Evolutionary conservation across 1,140 invertebrate genomes (phyloP).

Genomic region (Saccostrea echinata): DNA sequence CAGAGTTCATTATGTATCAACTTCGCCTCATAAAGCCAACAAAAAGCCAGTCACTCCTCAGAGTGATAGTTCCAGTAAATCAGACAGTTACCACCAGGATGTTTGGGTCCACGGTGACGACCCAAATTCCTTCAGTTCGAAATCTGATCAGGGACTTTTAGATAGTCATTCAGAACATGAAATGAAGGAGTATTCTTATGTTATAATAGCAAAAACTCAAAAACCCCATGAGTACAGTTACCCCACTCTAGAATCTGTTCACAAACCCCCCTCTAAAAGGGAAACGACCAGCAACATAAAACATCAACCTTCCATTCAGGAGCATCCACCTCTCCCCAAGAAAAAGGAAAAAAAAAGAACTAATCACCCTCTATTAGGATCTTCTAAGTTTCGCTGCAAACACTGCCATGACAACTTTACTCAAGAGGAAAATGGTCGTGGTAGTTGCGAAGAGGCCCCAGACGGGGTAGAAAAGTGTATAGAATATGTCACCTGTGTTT

Average conservation of each 20-base stretch:
- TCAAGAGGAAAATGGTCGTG: slow-evolving; percentile 89
- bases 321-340: slow-evolving; percentile 71
- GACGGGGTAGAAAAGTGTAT: slow-evolving; percentile 90
- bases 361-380: slow-evolving; percentile 48
- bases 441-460: slow-evolving; percentile 93
- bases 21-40: slow-evolving; percentile 65
- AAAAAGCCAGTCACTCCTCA: slow-evolving; percentile 61
- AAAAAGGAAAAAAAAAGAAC: slow-evolving; percentile 66
- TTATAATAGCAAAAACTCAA: slow-evolving; percentile 86
- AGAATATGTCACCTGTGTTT: slow-evolving; percentile 90
- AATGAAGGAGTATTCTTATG: slow-evolving; percentile 86
- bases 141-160: slow-evolving; percentile 72
- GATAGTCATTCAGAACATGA: slow-evolving; percentile 63
- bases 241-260: slow-evolving; percentile 74
- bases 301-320: slow-evolving; percentile 58
- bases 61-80: slow-evolving; percentile 72
- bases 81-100: slow-evolving; percentile 68
- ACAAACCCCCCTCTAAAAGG: slow-evolving; percentile 72
- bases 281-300: slow-evolving; percentile 67
- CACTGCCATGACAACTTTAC: slow-evolving; percentile 81
- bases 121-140: slow-evolving; percentile 68
- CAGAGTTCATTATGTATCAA: slow-evolving; percentile 81
- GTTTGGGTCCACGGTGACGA: slow-evolving; percentile 77
- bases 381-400: slow-evolving; percentile 76
- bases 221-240: slow-evolving; percentile 76